Conservation (phyloP, 2,797 vertebrate genomes). For the Pterois miles region DNA sequence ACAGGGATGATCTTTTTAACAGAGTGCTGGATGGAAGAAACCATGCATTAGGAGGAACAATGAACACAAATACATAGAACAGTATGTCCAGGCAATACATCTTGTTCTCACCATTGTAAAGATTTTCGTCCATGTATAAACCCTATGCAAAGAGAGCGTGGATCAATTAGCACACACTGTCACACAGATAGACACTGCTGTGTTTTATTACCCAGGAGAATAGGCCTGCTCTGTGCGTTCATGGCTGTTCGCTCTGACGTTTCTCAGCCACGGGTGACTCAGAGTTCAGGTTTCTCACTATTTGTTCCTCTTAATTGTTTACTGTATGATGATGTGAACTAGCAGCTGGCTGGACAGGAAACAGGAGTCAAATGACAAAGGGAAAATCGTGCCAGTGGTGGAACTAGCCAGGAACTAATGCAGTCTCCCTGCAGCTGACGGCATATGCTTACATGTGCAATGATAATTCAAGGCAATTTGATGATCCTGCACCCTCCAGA, state of each 20-base stretch:
- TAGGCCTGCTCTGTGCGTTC: constrained; percentile 51
- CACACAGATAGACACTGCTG: constrained; percentile 64
- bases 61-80: background rate
- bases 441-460: constrained; percentile 48
- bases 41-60: background rate
- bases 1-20: constrained; percentile 5
- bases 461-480: constrained; percentile 65
- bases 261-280: constrained; percentile 75
- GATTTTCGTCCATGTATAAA: constrained; percentile 27
- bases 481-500: constrained; percentile 48
- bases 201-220: constrained; percentile 81
- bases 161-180: constrained; percentile 53
- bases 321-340: constrained; percentile 68
- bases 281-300: constrained; percentile 81
- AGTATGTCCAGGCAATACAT: background rate
- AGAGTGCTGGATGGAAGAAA: background rate
- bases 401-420: constrained; percentile 61
- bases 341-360: constrained; percentile 76
- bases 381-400: constrained; percentile 61
- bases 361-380: constrained; percentile 68
- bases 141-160: constrained; percentile 35
- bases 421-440: constrained; percentile 58
- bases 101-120: constrained; percentile 20
- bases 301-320: constrained; percentile 88
- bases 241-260: constrained; percentile 78